phyloP scores from a whole-genome alignment of 2,888 invertebrate species.

The Agriopis aurantiaria region DNA sequence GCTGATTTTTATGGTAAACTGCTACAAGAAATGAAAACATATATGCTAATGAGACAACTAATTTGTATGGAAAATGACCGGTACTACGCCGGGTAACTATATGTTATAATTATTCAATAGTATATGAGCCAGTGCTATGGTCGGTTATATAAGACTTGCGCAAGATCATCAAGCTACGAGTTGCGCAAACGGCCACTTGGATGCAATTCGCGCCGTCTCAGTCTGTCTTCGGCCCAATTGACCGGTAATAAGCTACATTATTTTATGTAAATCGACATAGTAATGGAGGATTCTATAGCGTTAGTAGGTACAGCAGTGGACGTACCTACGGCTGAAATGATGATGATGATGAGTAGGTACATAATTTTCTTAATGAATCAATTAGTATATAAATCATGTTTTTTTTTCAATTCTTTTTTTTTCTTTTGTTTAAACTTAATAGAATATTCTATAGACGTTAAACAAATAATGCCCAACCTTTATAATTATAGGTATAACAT shows the following conservation, averaged over 20 bases:
- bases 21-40: neutral
- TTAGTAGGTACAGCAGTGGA: too few relatives aligned
- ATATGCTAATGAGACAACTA: neutral
- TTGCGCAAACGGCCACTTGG: constrained; percentile 55
- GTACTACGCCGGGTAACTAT: neutral
- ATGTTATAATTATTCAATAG: constrained; percentile 6
- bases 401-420: too few relatives aligned
- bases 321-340: too few relatives aligned
- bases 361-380: too few relatives aligned
- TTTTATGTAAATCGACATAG: constrained; percentile 1
- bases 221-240: constrained; percentile 32
- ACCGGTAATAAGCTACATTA: constrained; percentile 32
- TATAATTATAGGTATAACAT: too few relatives aligned
- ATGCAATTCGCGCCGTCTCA: constrained; percentile 28
- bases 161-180: constrained; percentile 56
- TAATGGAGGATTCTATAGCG: neutral
- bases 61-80: neutral
- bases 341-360: too few relatives aligned
- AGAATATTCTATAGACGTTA: too few relatives aligned
- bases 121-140: constrained; percentile 42
- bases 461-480: too few relatives aligned
- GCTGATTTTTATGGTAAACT: neutral
- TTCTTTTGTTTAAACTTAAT: too few relatives aligned
- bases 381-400: too few relatives aligned
- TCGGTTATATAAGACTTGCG: constrained; percentile 69